Percentiles rank a stretch among this genome's conserved stretches.
Conservation (phyloP, 2,113 vertebrate genomes). For the Dasyurus viverrinus region DNA sequence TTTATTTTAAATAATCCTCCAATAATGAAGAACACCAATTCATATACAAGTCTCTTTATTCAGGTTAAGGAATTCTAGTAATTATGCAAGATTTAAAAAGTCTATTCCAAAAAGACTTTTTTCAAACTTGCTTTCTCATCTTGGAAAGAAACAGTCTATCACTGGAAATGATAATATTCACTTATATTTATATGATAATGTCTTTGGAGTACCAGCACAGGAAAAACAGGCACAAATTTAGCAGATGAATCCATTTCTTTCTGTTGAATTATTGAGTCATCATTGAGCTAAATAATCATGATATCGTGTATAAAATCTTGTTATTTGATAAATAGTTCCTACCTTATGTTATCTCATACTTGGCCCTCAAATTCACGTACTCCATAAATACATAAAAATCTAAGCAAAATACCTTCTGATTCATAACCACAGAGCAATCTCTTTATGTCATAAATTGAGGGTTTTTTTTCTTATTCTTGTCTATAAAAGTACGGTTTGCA, state of each 20-base stretch:
- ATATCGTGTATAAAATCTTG: background rate
- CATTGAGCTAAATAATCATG: background rate
- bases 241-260: background rate
- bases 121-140: background rate
- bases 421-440: background rate
- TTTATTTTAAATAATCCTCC: background rate
- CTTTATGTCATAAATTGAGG: slow-evolving; percentile 15
- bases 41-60: background rate
- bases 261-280: background rate
- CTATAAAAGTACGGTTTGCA: background rate
- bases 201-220: background rate
- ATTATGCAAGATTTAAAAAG: background rate
- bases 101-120: background rate
- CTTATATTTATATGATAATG: background rate
- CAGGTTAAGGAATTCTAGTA: background rate
- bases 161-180: background rate
- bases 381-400: background rate
- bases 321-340: slow-evolving; percentile 11
- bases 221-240: background rate
- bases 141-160: background rate
- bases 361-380: slow-evolving; percentile 39
- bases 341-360: background rate
- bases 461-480: background rate
- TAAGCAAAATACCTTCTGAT: background rate
- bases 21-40: background rate